Base-by-base conservation (phyloP, 2,113 vertebrate genomes). In the Micromys minutus region DNA sequence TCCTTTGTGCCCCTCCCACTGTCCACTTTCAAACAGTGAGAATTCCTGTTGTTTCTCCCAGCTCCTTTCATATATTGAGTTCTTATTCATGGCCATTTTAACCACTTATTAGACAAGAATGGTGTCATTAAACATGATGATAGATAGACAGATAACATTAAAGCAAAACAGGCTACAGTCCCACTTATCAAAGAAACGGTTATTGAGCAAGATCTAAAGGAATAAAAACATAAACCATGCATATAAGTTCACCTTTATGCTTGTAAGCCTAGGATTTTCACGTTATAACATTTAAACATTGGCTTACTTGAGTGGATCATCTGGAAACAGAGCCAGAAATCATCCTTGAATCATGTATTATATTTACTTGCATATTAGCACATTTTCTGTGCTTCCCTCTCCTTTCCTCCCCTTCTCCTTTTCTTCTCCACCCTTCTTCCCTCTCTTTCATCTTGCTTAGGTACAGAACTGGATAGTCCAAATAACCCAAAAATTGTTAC, bases 311-410 rank as follows among this genome's bases (percentile, higher is more conserved):
- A 88, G 21, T 34, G 42, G 61, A 13, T 36, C 21, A 61, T 59
- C 67, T 94, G 34, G 90, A 95, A 91, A 91, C 61, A 91, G 65
- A 87, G 77, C 71, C 79, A 55, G 59, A 42, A 61, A 81, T 19
- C 36, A 47, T 87, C n/a, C 10, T 26, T 89, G 24, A 89, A 2
- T 86, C 57, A 72, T 63, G 36, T 69, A 24, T 45, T 90, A 57
- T 21, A 4, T 65, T 55, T 85, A 92, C 45, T 59, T 89, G 63
- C 39, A 63, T 83, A 13, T 88, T 95, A 45, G 3, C 47, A 77
- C 59, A 77, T 63, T 93, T 90, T 71, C 34, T 16, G 59, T 39
- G 74, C 5, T 7, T 3, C 6, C 50, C 13, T 15, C 52, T 55
- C 26, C 47, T 5, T 75, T 16, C 7, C 52, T 17, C 12, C 15